Evolutionary conservation across 2,113 vertebrate genomes (phyloP).

Genomic region (Tachysurus fulvidraco): DNA sequence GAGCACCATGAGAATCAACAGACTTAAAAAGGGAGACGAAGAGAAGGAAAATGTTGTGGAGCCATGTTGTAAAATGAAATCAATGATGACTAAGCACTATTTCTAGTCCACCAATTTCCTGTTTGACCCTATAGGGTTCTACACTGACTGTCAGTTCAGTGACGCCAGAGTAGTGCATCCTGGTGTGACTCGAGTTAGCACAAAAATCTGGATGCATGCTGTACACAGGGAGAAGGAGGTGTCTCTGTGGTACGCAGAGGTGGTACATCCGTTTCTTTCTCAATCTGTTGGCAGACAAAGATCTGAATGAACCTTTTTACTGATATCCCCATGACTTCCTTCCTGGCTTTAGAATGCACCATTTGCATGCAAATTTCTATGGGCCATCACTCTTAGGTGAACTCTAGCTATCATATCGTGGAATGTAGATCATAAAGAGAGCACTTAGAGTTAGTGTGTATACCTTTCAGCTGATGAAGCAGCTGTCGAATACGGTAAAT

Average conservation of each 20-base stretch:
- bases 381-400: neutral
- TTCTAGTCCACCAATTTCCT: neutral
- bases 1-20: slow-evolving; percentile 67
- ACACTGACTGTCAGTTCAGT: neutral
- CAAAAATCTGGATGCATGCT: neutral
- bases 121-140: neutral
- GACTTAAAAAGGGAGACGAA: slow-evolving; percentile 44
- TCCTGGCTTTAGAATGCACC: neutral
- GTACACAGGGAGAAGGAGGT: neutral
- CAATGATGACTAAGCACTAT: neutral
- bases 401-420: neutral
- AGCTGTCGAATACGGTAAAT: neutral
- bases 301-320: slow-evolving; percentile 21
- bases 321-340: slow-evolving; percentile 1
- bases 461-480: slow-evolving; percentile 5
- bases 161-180: neutral
- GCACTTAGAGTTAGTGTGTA: neutral
- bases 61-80: neutral
- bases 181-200: neutral
- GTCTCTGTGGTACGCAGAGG: neutral
- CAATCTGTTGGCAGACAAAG: neutral
- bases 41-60: neutral
- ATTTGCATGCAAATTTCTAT: neutral
- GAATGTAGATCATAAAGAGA: neutral
- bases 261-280: neutral